Base-by-base conservation (phyloP, 2,113 vertebrate genomes). In the Nibea albiflora region DNA sequence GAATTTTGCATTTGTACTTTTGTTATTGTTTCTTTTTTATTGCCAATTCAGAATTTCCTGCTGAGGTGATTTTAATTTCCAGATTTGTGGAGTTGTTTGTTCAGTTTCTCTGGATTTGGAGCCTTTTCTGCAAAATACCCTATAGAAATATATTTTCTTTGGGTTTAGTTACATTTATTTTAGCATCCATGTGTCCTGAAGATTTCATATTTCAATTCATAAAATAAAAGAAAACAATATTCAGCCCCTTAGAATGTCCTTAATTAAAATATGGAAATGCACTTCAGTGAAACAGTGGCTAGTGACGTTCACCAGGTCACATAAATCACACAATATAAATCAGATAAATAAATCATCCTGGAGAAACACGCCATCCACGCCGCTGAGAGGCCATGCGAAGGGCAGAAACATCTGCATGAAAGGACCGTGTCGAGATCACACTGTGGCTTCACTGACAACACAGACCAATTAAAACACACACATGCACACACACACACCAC, bases 381-480 rank as follows among this genome's bases (percentile, higher is more conserved):
- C 35, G 35, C 7, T 35, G 31, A 39, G 42, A 66, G 57, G 10
- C 16, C 60, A 8, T 31, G 28, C 17, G 28, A 57, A 84, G 84
- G 53, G 63, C 50, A 68, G 47, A 63, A 9, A 70, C 31, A 74
- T 62, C 44, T 79, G 77, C 10, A n/a, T 80, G 62, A 66, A 63
- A 50, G 68, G 44, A 77, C 31, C 22, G 35, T 61, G 44, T 73
- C 60, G 85, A 61, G 64, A 78, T 80, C 54, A 53, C 31, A 66
- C 44, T 54, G 54, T 46, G 15, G 73, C 66, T 35, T 15, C 22
- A 44, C 50, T 82, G 78, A 87, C 56, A 85, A 84, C 83, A 88
- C 42, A 85, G 80, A 83, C 76, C 76, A 86, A 87, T 88, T 85
- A 90, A 87, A 76, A 80, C 19, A 68, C 56, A 67, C 70, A 68